These are phyloP conservation scores for Leptogaster cylindrica DNA, from an alignment of 2,888 invertebrate species.

Conservation along the genomic window DNA sequence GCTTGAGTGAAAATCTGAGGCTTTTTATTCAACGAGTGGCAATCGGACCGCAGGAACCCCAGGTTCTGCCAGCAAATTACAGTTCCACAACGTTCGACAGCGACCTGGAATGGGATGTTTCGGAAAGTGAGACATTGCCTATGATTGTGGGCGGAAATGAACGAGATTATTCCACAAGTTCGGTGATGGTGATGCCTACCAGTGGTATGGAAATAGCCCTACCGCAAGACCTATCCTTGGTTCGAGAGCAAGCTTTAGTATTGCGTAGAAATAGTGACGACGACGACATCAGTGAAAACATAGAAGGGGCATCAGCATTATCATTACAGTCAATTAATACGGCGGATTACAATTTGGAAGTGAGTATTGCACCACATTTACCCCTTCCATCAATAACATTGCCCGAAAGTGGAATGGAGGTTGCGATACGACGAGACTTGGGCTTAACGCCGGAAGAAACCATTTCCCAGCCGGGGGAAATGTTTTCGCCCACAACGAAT, in stretches of 20 bases:
- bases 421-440: slow-evolving; percentile 59
- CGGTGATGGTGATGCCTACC: slow-evolving; percentile 52
- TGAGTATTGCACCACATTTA: slow-evolving; percentile 51
- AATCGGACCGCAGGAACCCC: slow-evolving; percentile 66
- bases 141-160: slow-evolving; percentile 58
- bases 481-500: slow-evolving; percentile 58
- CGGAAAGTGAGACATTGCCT: slow-evolving; percentile 66
- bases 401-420: slow-evolving; percentile 60
- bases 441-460: slow-evolving; percentile 50
- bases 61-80: slow-evolving; percentile 66
- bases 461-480: slow-evolving; percentile 54
- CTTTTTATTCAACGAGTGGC: slow-evolving; percentile 71
- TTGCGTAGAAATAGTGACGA: slow-evolving; percentile 57
- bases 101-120: slow-evolving; percentile 79
- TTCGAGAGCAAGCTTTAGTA: slow-evolving; percentile 59
- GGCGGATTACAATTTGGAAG: slow-evolving; percentile 37
- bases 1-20: slow-evolving; percentile 77
- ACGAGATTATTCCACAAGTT: slow-evolving; percentile 40
- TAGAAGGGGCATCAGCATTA: slow-evolving; percentile 51
- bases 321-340: slow-evolving; percentile 51
- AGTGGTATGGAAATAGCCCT: slow-evolving; percentile 61
- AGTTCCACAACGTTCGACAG: slow-evolving; percentile 69
- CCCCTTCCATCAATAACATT: slow-evolving; percentile 58
- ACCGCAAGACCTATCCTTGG: slow-evolving; percentile 62
- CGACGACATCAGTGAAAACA: slow-evolving; percentile 52